These are phyloP conservation scores for Smithornis capensis DNA, from an alignment of 2,113 vertebrate genomes.

Conservation along the genomic window DNA sequence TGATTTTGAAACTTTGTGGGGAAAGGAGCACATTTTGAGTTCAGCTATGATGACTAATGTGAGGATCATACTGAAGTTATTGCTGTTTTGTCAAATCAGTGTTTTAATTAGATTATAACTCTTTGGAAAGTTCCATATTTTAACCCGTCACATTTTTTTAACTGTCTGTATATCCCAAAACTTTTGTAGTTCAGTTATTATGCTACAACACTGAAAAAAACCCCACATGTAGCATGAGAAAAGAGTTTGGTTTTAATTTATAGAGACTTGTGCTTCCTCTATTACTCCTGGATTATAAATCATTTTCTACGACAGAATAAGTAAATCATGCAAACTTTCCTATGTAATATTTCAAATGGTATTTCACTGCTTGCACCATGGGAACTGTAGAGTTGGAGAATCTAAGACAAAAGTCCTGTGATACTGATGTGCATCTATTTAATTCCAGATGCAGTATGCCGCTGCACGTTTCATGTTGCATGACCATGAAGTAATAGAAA, in stretches of 20 bases:
- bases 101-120: constrained; percentile 36
- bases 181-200: neutral
- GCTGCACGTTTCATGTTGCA: neutral
- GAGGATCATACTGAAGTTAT: neutral
- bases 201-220: neutral
- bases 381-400: neutral
- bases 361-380: neutral
- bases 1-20: neutral
- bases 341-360: neutral
- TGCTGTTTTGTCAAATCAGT: constrained; percentile 10
- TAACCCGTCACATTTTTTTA: neutral
- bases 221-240: neutral
- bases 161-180: neutral
- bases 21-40: neutral
- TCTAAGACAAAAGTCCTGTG: neutral
- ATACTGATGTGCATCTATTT: neutral
- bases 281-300: constrained; percentile 19
- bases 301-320: neutral
- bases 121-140: constrained; percentile 7
- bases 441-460: neutral
- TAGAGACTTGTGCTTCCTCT: neutral
- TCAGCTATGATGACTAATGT: neutral
- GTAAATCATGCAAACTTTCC: constrained; percentile 4
- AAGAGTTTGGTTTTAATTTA: neutral
- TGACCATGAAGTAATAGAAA: neutral